Conservation (phyloP, 2,113 vertebrate genomes). For the Barnardius zonarius region DNA sequence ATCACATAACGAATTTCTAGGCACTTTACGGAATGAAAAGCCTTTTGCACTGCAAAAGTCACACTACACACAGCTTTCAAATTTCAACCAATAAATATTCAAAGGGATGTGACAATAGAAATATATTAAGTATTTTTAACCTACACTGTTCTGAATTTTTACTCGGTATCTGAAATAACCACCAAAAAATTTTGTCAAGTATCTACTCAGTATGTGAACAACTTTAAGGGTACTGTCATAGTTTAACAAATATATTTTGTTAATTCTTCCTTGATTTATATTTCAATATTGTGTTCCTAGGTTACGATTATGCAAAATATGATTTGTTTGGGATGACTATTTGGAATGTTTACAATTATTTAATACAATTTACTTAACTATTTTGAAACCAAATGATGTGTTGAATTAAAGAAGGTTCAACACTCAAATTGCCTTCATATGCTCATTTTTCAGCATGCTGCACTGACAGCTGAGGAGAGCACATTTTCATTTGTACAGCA, state of each 20-base stretch:
- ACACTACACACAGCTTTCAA: background rate
- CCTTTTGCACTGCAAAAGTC: conserved; percentile 18
- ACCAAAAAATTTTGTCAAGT: background rate
- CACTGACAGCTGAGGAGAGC: conserved; percentile 5
- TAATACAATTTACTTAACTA: conserved; percentile 70
- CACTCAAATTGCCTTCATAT: conserved; percentile 32
- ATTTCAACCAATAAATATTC: conserved; percentile 21
- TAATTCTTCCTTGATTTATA: conserved; percentile 46
- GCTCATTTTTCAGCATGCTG: conserved; percentile 34
- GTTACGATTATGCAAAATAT: conserved; percentile 54
- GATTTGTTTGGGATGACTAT: conserved; percentile 51
- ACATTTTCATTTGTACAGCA: background rate
- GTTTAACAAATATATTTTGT: conserved; percentile 34
- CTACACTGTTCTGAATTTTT: background rate
- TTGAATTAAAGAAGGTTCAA: conserved; percentile 55
- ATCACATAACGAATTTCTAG: conserved; percentile 48
- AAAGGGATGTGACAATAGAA: background rate
- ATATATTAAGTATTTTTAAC: background rate
- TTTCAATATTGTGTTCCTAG: conserved; percentile 58
- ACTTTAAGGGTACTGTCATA: conserved; percentile 3
- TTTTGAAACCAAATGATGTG: conserved; percentile 67
- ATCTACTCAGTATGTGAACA: conserved; percentile 3
- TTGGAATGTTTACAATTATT: conserved; percentile 69
- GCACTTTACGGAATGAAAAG: conserved; percentile 36
- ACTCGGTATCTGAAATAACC: background rate